Evolutionary conservation across 2,113 vertebrate species (phyloP), one percentile per base, ranked within the genome.

Genomic region (Scomber colias): DNA sequence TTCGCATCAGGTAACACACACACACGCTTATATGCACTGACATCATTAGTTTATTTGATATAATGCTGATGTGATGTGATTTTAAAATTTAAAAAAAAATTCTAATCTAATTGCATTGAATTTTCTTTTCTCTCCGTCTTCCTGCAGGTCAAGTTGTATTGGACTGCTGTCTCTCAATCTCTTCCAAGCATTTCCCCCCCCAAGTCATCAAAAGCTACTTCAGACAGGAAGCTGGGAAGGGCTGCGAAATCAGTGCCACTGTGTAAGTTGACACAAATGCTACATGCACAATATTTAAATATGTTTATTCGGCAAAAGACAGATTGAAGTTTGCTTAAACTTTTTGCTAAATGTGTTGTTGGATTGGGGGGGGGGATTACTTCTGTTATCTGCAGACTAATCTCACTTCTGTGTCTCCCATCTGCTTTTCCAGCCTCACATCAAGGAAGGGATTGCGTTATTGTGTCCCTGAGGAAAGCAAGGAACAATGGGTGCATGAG

Each of bases 221-320:
- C 2, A 3, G 87, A 0, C 92, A 90, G 77, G 83, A 86, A 0
- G 84, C 71, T 1, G 91, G 90, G 0, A 44, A 72, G 0, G 91
- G 91, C n/a, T 93, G 92, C 0, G 31, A 75, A 0, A 80, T 86
- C 35, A 66, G 55, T 0, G 92, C 92, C 0, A 87, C 90, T 21
- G 65, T 65, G 92, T 93, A 19, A 89, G 91, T 75, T 2, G 4
- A 5, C 63, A 21, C 11, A 17, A 11, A 35, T 7, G 31, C 31
- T 40, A 40, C 8, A 3, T 8, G 2, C 0, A 2, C 27, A 11
- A 10, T 24, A 49, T 57, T 0, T 10, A 31, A 11, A 15, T 31
- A 14, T 19, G 24, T 15, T 30, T 0, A 57, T 30, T 2, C 19
- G 19, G 5, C 24, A 57, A 49, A 30, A 1, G 6, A 19, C 35